phyloP scores from a whole-genome alignment of 2,113 vertebrate species.

The Hymenochirus boettgeri region DNA sequence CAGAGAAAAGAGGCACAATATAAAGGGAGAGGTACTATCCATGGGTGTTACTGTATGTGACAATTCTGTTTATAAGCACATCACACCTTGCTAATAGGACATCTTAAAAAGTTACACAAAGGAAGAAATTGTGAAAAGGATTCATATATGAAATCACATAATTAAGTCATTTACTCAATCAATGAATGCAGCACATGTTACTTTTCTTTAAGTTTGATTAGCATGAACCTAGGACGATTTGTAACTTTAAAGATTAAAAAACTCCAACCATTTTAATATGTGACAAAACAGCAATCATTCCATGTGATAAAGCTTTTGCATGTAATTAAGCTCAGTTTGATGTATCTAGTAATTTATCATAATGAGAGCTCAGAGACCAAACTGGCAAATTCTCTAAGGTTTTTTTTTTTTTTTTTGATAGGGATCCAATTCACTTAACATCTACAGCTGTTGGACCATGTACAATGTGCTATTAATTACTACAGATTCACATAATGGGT shows the following conservation, averaged over 20 bases:
- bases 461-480: not conserved
- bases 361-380: slow-evolving; percentile 9
- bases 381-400: slow-evolving; percentile 2
- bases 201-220: not conserved
- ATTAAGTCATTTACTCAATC: not conserved
- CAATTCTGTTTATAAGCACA: too few relatives aligned
- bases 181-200: not conserved
- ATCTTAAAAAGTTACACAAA: not conserved
- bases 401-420: slow-evolving; percentile 12
- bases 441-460: not conserved
- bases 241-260: slow-evolving; percentile 14
- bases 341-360: slow-evolving; percentile 24
- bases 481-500: not conserved
- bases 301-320: slow-evolving; percentile 8
- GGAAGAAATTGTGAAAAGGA: not conserved
- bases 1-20: too few relatives aligned
- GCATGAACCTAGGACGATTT: not conserved
- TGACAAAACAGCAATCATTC: slow-evolving; percentile 10
- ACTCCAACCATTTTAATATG: slow-evolving; percentile 10
- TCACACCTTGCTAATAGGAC: too few relatives aligned
- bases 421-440: not conserved
- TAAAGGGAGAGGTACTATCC: too few relatives aligned
- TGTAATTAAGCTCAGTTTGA: slow-evolving; percentile 19
- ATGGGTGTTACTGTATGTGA: too few relatives aligned
- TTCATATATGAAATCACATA: not conserved